Evolutionary conservation across 2,888 invertebrate genomes (phyloP), one percentile per base, ranked within the genome.

Genomic region (Agrotis ipsilon): DNA sequence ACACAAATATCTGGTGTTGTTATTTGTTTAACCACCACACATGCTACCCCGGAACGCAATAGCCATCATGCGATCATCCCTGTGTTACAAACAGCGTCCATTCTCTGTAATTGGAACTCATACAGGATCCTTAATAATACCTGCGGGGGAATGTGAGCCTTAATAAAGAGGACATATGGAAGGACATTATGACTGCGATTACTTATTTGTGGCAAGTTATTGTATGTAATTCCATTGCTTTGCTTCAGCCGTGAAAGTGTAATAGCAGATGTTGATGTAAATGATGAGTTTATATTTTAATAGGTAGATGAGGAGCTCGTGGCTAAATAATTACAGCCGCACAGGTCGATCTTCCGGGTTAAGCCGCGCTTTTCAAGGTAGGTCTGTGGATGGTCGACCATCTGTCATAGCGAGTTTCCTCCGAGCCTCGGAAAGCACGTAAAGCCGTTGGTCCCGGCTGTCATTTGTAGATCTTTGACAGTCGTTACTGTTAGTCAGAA

Each of bases 61-160:
- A 39, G 2, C 39, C 39, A 11, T 0, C 39, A 39, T 39, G 11
- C 11, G 39, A 39, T 39, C 39, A 39, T 39, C 39, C 39, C 39
- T 39, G 9, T 39, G 39, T 39, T 39, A 39, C 39, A 0, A 39
- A 39, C 11, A 39, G 39, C 39, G 39, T 11, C 39, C 39, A 39
- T 39, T 7, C 6, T 51, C 19, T 46, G 24, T 69, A 18, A 68
- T 39, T 19, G 13, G n/a, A 74, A 9, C 24, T 19, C 18, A 65
- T 48, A 21, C 14, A 24, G 16, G 18, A 11, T 21, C 4, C 24
- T 39, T 68, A 24, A 76, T 68, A 19, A 39, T 24, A 68, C 76
- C 57, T 75, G 24, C 46, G 45, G 49, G 68, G 49, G 69, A 18
- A 46, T 18, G 18, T 13, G 21, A 5, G 14, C 68, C 14, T 45